Evolutionary conservation across 1,140 invertebrate genomes (phyloP).

Genomic region (Philaenus spumarius): DNA sequence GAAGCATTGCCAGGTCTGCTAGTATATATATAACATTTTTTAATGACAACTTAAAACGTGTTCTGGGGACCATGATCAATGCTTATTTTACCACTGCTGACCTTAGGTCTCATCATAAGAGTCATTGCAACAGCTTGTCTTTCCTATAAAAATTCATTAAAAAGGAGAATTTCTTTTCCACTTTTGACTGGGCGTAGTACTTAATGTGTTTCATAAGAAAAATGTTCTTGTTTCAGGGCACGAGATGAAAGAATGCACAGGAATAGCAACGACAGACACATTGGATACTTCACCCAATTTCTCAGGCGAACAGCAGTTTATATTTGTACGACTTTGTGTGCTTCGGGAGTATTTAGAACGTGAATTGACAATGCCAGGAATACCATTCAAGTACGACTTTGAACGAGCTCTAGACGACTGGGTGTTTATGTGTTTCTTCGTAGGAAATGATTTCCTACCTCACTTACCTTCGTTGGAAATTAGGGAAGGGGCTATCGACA

Average conservation of each 20-base stretch:
- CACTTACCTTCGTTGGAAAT: constrained; percentile 98
- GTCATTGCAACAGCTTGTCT: too few species aligned
- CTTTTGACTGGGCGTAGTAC: too few species aligned
- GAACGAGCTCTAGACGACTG: constrained; percentile 94
- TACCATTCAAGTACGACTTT: constrained; percentile 88
- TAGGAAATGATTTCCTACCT: constrained; percentile 98
- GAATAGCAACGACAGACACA: constrained; percentile 38
- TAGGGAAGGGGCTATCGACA: constrained; percentile 94
- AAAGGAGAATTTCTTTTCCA: too few species aligned
- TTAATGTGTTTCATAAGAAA: too few species aligned
- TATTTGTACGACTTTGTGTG: constrained; percentile 88
- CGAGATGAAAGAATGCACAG: constrained; percentile 92
- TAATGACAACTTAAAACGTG: too few species aligned
- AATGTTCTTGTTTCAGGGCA: constrained; percentile 61
- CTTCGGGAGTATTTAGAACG: constrained; percentile 91
- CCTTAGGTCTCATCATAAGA: too few species aligned
- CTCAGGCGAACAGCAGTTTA: constrained; percentile 68
- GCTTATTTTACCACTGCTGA: too few species aligned
- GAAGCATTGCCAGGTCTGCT: too few species aligned
- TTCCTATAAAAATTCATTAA: too few species aligned
- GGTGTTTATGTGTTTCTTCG: constrained; percentile 99
- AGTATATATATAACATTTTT: too few species aligned
- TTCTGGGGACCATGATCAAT: too few species aligned
- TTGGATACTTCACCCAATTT: constrained; percentile 31
- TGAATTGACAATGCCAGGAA: constrained; percentile 86